Percentiles rank a stretch among this genome's conserved stretches.
These are phyloP conservation scores for Muscicapa comitata DNA, from an alignment of 2,797 vertebrate species.

Conservation along the genomic window DNA sequence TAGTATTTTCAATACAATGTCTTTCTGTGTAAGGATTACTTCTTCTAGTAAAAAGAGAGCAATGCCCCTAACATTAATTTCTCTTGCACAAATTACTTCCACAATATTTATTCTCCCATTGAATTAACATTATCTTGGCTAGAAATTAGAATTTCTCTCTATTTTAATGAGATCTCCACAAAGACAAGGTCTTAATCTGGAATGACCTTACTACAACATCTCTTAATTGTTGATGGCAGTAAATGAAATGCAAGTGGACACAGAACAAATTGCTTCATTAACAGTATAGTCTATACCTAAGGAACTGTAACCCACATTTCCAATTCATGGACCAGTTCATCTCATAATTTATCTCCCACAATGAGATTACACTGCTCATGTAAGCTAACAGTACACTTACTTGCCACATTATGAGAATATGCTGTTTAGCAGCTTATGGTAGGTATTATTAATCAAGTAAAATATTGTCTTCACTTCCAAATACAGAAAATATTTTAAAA, in stretches of 20 bases:
- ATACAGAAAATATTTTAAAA: neutral
- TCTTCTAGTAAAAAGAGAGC: conserved; percentile 4
- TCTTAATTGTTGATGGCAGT: conserved; percentile 73
- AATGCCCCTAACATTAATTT: neutral
- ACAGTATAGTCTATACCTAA: conserved; percentile 51
- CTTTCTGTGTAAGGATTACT: neutral
- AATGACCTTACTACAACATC: conserved; percentile 60
- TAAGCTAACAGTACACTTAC: neutral
- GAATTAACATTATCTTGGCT: conserved; percentile 41
- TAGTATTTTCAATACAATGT: neutral
- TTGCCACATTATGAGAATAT: neutral
- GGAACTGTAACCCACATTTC: conserved; percentile 54
- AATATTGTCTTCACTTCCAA: neutral
- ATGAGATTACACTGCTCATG: neutral
- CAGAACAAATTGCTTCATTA: conserved; percentile 79
- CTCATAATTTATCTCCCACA: conserved; percentile 58
- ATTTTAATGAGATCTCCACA: conserved; percentile 58
- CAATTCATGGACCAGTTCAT: conserved; percentile 53
- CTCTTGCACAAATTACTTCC: conserved; percentile 7
- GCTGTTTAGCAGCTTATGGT: neutral
- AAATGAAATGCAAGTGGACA: conserved; percentile 75
- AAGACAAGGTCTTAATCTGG: conserved; percentile 68
- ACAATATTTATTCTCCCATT: conserved; percentile 41
- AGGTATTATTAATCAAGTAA: neutral
- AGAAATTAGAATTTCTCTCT: conserved; percentile 51